phyloP scores from a whole-genome alignment of 2,113 vertebrate species.

The Barbus barbus region DNA sequence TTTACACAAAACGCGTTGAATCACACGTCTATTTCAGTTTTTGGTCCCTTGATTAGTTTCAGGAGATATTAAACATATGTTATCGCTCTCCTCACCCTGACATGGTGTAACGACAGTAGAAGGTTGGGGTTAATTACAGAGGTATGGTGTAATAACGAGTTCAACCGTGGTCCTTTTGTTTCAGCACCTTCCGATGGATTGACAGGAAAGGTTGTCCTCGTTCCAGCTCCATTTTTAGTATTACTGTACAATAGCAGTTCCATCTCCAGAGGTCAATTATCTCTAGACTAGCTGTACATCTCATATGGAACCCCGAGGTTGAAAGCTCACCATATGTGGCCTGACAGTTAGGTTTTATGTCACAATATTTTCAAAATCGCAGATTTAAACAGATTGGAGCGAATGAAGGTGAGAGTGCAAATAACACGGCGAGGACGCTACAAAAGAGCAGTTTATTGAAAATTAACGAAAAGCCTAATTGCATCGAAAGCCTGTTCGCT shows the following conservation, averaged over 20 bases:
- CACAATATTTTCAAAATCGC: conserved; percentile 76
- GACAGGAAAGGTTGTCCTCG: conserved; percentile 62
- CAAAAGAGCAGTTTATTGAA: conserved; percentile 65
- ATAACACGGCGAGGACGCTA: conserved; percentile 46
- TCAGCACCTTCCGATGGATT: conserved; percentile 59
- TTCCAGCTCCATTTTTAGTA: neutral
- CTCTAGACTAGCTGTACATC: conserved; percentile 40
- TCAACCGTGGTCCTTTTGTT: conserved; percentile 59
- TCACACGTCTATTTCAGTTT: conserved; percentile 77
- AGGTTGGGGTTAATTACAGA: conserved; percentile 67
- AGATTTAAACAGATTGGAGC: conserved; percentile 70
- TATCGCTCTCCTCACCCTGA: conserved; percentile 62
- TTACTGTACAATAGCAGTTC: conserved; percentile 17
- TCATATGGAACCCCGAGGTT: conserved; percentile 27
- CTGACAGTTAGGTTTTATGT: conserved; percentile 70
- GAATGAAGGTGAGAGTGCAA: conserved; percentile 72
- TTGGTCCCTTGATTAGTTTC: conserved; percentile 69
- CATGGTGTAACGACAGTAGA: conserved; percentile 63
- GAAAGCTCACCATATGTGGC: conserved; percentile 56
- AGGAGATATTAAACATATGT: conserved; percentile 66
- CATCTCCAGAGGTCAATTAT: conserved; percentile 43
- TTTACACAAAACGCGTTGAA: conserved; percentile 71
- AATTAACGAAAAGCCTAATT: conserved; percentile 74
- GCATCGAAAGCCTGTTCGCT: conserved; percentile 64
- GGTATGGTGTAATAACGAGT: conserved; percentile 34